Percentiles rank a stretch among this genome's conserved stretches.
phyloP scores from a whole-genome alignment of 2,888 invertebrate species.

The Spisula solida region DNA sequence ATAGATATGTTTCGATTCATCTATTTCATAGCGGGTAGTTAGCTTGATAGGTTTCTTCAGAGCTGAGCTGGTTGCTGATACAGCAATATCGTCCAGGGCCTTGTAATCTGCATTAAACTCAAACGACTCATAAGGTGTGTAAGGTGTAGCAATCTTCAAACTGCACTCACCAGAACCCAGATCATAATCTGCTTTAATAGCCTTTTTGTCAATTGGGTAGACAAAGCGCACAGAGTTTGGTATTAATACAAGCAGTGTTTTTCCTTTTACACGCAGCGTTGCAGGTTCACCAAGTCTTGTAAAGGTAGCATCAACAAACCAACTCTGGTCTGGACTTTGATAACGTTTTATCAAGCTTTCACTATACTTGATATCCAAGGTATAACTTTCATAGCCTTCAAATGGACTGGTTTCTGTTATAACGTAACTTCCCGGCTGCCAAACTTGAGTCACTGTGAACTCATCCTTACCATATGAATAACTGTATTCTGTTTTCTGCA shows the following conservation, averaged over 20 bases:
- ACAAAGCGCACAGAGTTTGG: neutral
- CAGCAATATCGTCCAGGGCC: neutral
- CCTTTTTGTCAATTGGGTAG: conserved; percentile 7
- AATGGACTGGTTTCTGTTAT: conserved; percentile 50
- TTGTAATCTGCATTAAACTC: conserved; percentile 12
- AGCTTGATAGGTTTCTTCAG: conserved; percentile 9
- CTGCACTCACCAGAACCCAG: neutral
- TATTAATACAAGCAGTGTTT: neutral
- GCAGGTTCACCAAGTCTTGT: conserved; percentile 35
- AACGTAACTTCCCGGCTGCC: conserved; percentile 23
- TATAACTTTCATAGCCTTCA: conserved; percentile 64
- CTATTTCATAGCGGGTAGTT: neutral
- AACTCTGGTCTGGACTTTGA: neutral
- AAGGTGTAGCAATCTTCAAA: conserved; percentile 36
- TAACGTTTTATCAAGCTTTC: conserved; percentile 29
- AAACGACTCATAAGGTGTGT: conserved; percentile 39
- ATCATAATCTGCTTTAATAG: neutral
- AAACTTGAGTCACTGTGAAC: neutral
- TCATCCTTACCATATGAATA: conserved; percentile 44
- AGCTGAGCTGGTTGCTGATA: conserved; percentile 23
- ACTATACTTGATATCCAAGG: conserved; percentile 50
- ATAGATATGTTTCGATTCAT: neutral
- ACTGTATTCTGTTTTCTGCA: neutral
- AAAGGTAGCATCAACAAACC: conserved; percentile 37
- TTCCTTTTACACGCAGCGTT: neutral